Base-by-base conservation (phyloP, 2,797 vertebrate species). In the Lagodon rhomboides region DNA sequence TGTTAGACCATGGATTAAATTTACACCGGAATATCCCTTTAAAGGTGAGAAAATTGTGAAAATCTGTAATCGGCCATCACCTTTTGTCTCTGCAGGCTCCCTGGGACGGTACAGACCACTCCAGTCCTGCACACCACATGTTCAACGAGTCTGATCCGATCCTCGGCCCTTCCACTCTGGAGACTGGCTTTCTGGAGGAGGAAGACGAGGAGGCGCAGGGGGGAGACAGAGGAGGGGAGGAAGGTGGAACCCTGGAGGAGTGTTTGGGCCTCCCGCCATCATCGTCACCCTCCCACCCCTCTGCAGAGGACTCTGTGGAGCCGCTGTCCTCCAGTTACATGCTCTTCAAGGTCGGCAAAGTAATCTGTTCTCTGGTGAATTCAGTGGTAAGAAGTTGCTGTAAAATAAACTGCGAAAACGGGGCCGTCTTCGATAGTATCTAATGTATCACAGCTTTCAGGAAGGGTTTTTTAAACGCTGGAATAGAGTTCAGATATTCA, bases 81-180 rank as follows among this genome's bases (percentile, higher is more conserved):
- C 16, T 38, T 64, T 51, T 8, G 0, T 27, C 23, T 80, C 85
- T 82, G 46, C 91, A 96, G 92, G 93, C 94, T 46, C 94, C 94
- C 4, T 96, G 96, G 96, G 96, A 96, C 68, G 87, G 91, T 18
- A 87, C 94, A 0, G 95, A 96, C 75, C 95, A 96, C 80, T 89
- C 94, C 67, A 95, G 95, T 70, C 91, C 94, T 0, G 92, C 93
- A 30, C 94, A 96, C 68, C 95, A 96, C 84, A 96, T 96, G 92
- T 96, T 96, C 88, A 95, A 95, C 0, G 96, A 96, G 41, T 92
- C 95, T 0, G 96, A 96, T 72, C 94, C 95, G 0, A 96, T 96
- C 82, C 89, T 96, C 60, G 95, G 95, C 6, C 92, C 95, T 0
- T 90, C 94, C 1, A 47, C 92, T 4, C 86, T 96, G 84, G 95